Evolutionary conservation across 2,888 invertebrate genomes (phyloP).

Genomic region (Lymantria dispar): DNA sequence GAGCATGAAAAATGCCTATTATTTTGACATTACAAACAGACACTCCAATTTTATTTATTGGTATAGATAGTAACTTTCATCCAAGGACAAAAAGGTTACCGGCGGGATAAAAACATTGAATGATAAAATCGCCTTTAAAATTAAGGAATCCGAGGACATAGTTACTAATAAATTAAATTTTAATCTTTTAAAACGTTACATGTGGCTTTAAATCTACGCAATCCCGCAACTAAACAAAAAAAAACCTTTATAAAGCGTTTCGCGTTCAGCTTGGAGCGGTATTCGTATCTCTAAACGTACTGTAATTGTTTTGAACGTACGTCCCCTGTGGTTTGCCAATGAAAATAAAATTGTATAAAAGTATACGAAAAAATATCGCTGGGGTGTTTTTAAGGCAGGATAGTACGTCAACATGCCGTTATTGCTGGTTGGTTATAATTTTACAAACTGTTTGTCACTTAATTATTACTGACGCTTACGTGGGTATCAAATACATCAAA

Average conservation of each 20-base stretch:
- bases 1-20: too few species aligned
- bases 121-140: too few species aligned
- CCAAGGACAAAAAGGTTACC: too few species aligned
- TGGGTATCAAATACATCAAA: too few species aligned
- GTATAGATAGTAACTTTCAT: too few species aligned
- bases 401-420: conserved; percentile 4
- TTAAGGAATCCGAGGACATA: too few species aligned
- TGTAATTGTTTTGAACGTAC: conserved; percentile 34
- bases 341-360: conserved; percentile 34
- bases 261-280: conserved; percentile 25
- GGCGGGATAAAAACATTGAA: too few species aligned
- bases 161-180: too few species aligned
- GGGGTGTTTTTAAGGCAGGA: conserved; percentile 30
- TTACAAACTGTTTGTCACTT: not conserved
- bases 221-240: conserved; percentile 1
- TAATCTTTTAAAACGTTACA: too few species aligned
- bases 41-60: too few species aligned
- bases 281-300: conserved; percentile 29
- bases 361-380: conserved; percentile 25
- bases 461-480: too few species aligned
- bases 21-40: too few species aligned
- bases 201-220: not conserved
- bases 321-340: conserved; percentile 20
- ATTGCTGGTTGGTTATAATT: conserved; percentile 3
- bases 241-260: conserved; percentile 29